phyloP scores from a whole-genome alignment of 2,113 vertebrate genomes.

The Callithrix jacchus region DNA sequence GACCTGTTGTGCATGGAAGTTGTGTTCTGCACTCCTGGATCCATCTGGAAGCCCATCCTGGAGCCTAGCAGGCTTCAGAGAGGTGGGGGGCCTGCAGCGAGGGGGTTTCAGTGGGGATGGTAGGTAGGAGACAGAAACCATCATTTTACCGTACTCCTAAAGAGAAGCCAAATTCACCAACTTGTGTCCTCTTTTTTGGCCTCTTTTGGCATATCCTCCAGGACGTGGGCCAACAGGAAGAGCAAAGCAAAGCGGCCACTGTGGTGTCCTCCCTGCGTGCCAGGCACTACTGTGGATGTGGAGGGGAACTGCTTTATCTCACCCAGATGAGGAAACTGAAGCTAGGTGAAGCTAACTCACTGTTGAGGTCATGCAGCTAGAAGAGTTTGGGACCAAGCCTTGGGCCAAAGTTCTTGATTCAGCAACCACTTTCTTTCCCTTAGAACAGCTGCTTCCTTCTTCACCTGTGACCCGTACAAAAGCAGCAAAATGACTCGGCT shows the following conservation, averaged over 20 bases:
- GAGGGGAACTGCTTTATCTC: background rate
- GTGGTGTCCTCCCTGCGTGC: fast-evolving
- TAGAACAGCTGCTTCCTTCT: background rate
- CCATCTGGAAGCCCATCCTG: background rate
- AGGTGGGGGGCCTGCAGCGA: background rate
- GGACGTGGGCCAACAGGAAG: background rate
- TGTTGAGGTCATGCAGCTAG: background rate
- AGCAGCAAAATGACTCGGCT: background rate
- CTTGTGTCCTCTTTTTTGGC: background rate
- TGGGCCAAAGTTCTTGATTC: background rate
- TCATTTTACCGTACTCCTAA: background rate
- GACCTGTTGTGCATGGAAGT: background rate
- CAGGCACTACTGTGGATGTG: fast-evolving
- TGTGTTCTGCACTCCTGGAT: fast-evolving
- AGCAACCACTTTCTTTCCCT: background rate
- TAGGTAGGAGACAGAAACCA: background rate
- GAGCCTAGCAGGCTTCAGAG: background rate
- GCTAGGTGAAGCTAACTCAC: background rate
- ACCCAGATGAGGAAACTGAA: background rate
- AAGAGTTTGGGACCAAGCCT: background rate
- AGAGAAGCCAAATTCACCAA: background rate
- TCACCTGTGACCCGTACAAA: background rate
- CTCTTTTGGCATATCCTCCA: background rate
- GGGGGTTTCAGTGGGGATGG: background rate
- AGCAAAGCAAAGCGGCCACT: background rate